Evolutionary conservation across 2,888 invertebrate species (phyloP).

Genomic region (Cremastinae sp.): DNA sequence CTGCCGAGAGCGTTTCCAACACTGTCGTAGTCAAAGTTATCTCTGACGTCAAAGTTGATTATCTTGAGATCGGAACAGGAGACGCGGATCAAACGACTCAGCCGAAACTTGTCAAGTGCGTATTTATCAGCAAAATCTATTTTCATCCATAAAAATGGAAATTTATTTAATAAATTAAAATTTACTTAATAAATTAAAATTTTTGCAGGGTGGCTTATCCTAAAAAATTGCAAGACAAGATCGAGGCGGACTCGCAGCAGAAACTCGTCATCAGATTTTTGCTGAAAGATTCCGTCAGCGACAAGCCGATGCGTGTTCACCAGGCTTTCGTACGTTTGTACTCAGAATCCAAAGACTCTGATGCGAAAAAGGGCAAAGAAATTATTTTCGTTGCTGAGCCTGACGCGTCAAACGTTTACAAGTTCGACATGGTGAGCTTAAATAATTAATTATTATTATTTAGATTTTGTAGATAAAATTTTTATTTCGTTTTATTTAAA

Average conservation of each 20-base stretch:
- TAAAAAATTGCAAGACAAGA: slow-evolving; percentile 84
- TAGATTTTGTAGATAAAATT: slow-evolving; percentile 7
- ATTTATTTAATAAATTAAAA: no score
- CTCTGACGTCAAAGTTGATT: slow-evolving; percentile 88
- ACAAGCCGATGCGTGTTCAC: slow-evolving; percentile 88
- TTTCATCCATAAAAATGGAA: not conserved
- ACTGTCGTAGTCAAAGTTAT: slow-evolving; percentile 85
- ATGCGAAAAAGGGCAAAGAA: slow-evolving; percentile 86
- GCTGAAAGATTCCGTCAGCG: slow-evolving; percentile 86
- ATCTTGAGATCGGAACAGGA: slow-evolving; percentile 92
- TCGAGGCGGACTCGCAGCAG: slow-evolving; percentile 95
- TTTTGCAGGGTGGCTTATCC: slow-evolving; percentile 86
- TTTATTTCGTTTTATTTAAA: not conserved
- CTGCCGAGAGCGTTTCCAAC: slow-evolving; percentile 85
- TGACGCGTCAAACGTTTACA: slow-evolving; percentile 89
- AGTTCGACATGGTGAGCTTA: slow-evolving; percentile 91
- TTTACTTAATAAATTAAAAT: slow-evolving; percentile 6
- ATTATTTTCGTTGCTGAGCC: slow-evolving; percentile 96
- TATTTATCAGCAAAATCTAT: not conserved
- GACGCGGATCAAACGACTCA: slow-evolving; percentile 95
- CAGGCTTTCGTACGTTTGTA: slow-evolving; percentile 93
- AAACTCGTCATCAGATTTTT: slow-evolving; percentile 91
- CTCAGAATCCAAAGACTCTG: slow-evolving; percentile 76
- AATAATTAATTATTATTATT: not conserved
- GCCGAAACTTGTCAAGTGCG: slow-evolving; percentile 86